Percentiles rank a stretch among this genome's conserved stretches.
Evolutionary conservation across 2,888 invertebrate genomes (phyloP).

Genomic region (Aplocera efformata): DNA sequence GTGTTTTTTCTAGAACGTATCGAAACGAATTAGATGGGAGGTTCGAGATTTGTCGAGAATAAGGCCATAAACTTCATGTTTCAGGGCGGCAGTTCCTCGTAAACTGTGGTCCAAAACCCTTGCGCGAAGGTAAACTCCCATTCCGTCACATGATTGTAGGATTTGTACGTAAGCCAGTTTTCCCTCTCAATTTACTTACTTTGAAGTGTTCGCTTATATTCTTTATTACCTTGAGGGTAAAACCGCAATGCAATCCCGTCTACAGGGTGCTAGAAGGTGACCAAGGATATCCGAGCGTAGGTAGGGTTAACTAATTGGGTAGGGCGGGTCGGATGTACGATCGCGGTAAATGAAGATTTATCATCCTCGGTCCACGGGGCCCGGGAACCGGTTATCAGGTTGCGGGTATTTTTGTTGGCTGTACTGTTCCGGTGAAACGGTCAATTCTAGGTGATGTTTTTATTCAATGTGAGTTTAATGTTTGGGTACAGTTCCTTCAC

Average conservation of each 20-base stretch:
- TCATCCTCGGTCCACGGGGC: constrained; percentile 60
- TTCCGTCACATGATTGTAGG: constrained; percentile 16
- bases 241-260: constrained; percentile 36
- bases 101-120: no score
- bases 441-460: constrained; percentile 31
- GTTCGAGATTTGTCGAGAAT: no score
- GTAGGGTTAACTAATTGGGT: constrained; percentile 69
- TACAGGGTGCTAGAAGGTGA: constrained; percentile 53
- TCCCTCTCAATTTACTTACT: constrained; percentile 20
- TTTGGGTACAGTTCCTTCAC: constrained; percentile 7
- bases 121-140: background rate
- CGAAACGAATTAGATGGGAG: no score
- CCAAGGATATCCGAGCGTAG: constrained; percentile 61
- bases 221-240: constrained; percentile 23
- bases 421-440: constrained; percentile 25
- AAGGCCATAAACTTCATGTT: no score
- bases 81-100: no score
- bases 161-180: constrained; percentile 17
- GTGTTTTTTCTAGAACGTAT: no score
- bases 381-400: constrained; percentile 28
- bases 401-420: constrained; percentile 33
- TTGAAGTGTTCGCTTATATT: constrained; percentile 20
- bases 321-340: constrained; percentile 70
- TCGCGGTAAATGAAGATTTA: constrained; percentile 77
- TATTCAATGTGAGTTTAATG: constrained; percentile 13